Evolutionary conservation across 2,113 vertebrate genomes (phyloP).

Genomic region (Chaetops frenatus): DNA sequence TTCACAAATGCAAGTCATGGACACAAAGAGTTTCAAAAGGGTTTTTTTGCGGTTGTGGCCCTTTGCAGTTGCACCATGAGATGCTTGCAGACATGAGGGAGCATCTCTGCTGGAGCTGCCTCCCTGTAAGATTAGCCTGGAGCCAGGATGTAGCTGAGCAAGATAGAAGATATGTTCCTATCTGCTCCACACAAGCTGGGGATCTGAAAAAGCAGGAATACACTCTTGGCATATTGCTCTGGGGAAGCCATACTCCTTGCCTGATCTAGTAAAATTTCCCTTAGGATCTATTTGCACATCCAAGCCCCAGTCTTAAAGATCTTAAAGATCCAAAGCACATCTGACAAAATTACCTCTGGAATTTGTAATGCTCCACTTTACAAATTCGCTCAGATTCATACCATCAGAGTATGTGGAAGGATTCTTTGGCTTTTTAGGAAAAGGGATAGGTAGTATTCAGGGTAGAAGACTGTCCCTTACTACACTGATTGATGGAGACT

Average conservation of each 20-base stretch:
- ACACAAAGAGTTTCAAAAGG: neutral
- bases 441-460: neutral
- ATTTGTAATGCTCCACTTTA: neutral
- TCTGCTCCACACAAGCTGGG: neutral
- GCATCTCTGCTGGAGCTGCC: neutral
- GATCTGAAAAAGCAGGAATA: neutral
- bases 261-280: neutral
- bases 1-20: neutral
- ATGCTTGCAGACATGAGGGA: neutral
- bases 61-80: neutral
- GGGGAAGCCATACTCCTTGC: neutral
- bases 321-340: neutral
- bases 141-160: accelerated
- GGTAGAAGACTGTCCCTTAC: neutral
- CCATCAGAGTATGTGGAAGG: neutral
- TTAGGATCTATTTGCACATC: neutral
- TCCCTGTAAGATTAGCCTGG: neutral
- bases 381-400: neutral
- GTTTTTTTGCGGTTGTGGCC: neutral
- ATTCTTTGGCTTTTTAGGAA: neutral
- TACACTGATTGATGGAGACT: neutral
- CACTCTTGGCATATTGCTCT: accelerated
- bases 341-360: neutral
- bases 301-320: neutral
- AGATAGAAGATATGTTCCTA: neutral